These are phyloP conservation scores for Chiroxiphia lanceolata DNA, from an alignment of 2,797 vertebrate genomes.

Conservation along the genomic window DNA sequence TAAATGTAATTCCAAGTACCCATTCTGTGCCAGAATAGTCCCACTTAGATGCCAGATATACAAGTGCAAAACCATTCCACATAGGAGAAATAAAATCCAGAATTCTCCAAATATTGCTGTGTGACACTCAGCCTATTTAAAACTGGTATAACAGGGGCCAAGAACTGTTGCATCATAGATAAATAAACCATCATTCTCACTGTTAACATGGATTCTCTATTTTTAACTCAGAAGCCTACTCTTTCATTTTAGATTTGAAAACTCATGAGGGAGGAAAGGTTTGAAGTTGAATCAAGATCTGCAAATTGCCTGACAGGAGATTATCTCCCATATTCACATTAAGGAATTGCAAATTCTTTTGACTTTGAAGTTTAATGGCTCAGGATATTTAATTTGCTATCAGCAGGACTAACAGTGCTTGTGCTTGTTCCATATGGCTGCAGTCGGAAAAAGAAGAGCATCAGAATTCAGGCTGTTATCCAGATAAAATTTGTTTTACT, in stretches of 20 bases:
- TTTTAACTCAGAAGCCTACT: neutral
- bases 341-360: neutral
- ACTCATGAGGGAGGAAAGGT: neutral
- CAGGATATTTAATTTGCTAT: neutral
- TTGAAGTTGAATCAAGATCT: neutral
- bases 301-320: neutral
- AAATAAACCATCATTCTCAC: neutral
- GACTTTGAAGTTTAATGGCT: neutral
- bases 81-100: neutral
- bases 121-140: neutral
- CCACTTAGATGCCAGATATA: neutral
- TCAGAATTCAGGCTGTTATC: neutral
- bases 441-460: neutral
- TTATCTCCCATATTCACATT: neutral
- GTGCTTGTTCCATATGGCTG: neutral
- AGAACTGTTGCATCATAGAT: neutral
- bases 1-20: neutral
- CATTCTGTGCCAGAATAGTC: neutral
- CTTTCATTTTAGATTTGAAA: neutral
- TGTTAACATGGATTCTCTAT: rapidly evolving
- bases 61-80: neutral
- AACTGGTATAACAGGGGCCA: neutral
- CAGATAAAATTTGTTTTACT: neutral
- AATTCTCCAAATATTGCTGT: neutral
- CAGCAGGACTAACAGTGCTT: neutral